A percentile compares a stretch with the other conserved stretches of the same genome.
These are phyloP conservation scores for Myotis brandtii DNA, from an alignment of 2,113 vertebrate genomes.

Conservation along the genomic window DNA sequence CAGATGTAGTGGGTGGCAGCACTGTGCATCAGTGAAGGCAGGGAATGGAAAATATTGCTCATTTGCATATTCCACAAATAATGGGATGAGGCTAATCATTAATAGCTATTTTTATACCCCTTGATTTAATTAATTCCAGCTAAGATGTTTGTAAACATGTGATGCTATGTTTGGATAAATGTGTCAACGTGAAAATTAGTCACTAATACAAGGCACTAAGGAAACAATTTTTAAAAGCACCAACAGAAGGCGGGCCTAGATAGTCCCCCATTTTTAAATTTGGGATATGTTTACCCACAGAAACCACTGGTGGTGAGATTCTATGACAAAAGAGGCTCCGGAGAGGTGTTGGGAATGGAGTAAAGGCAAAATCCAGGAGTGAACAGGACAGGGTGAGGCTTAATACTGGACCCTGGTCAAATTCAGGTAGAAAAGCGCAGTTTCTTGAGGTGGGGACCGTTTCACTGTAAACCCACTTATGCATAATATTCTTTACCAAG, in stretches of 20 bases:
- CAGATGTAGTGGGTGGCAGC: constrained; percentile 49
- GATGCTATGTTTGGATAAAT: constrained; percentile 73
- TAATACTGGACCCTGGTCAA: neutral
- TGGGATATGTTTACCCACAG: neutral
- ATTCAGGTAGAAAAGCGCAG: neutral
- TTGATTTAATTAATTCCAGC: constrained; percentile 79
- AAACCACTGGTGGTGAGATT: neutral
- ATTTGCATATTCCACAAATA: constrained; percentile 77
- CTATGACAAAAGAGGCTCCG: neutral
- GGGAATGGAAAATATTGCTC: constrained; percentile 76
- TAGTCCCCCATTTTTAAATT: neutral
- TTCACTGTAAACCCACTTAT: neutral
- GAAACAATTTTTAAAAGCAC: neutral
- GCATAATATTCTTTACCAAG: neutral
- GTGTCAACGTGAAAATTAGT: constrained; percentile 74
- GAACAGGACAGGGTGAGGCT: neutral
- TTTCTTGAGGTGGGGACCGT: neutral
- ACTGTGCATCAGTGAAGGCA: constrained; percentile 40
- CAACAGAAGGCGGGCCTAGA: neutral
- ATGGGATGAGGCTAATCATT: constrained; percentile 78
- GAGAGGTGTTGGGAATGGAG: neutral
- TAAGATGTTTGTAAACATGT: constrained; percentile 77
- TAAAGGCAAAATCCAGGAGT: neutral
- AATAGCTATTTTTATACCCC: constrained; percentile 75
- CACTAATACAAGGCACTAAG: constrained; percentile 46